phyloP scores from a whole-genome alignment of 2,888 invertebrate species.

The Platynereis dumerilii region DNA sequence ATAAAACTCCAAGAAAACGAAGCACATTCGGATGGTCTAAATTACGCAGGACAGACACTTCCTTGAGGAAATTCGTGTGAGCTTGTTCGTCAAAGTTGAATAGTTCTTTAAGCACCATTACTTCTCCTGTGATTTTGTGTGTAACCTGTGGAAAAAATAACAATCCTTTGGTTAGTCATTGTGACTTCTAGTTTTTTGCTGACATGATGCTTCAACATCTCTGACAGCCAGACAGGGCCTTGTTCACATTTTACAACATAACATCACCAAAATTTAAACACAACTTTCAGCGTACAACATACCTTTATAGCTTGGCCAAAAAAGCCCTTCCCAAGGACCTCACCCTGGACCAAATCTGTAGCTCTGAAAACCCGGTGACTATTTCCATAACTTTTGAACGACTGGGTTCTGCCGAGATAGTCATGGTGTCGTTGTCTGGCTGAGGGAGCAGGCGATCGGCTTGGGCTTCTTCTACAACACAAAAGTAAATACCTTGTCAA shows the following conservation, averaged over 20 bases:
- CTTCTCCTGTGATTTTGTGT: conserved; percentile 86
- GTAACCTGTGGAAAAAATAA: conserved; percentile 77
- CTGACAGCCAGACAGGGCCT: too few relatives aligned
- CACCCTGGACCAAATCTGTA: conserved; percentile 85
- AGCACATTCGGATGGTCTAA: conserved; percentile 89
- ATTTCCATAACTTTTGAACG: conserved; percentile 77
- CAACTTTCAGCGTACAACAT: too few relatives aligned
- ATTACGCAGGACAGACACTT: conserved; percentile 90
- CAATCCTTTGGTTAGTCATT: background rate
- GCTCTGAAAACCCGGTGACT: conserved; percentile 83
- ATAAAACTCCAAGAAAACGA: conserved; percentile 89
- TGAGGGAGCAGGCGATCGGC: conserved; percentile 3
- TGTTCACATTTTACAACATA: too few relatives aligned
- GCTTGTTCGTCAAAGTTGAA: conserved; percentile 93
- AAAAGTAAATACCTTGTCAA: conserved; percentile 1
- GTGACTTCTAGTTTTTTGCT: background rate
- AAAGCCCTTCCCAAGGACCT: conserved; percentile 89
- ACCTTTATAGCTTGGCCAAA: conserved; percentile 79
- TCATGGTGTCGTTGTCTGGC: conserved; percentile 18
- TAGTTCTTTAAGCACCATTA: conserved; percentile 94
- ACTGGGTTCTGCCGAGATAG: conserved; percentile 80
- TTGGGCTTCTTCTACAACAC: conserved; percentile 21
- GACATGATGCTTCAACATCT: background rate
- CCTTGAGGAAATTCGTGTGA: conserved; percentile 91
- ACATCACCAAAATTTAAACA: too few relatives aligned